Percentiles rank a stretch among this genome's conserved stretches.
These are phyloP conservation scores for Circaetus gallicus DNA, from an alignment of 2,113 vertebrate species.

Conservation along the genomic window DNA sequence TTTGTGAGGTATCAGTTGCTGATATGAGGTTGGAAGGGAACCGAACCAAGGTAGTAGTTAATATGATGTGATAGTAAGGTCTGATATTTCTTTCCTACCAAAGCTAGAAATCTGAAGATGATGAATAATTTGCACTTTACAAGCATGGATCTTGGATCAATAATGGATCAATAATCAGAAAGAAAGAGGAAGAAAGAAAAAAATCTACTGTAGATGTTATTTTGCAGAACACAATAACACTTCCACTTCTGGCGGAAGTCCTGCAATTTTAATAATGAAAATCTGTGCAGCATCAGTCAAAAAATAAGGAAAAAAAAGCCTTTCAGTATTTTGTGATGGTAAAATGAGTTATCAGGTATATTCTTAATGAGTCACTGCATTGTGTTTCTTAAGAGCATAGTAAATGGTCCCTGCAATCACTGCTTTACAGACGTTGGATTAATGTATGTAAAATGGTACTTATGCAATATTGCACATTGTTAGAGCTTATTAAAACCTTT, in stretches of 20 bases:
- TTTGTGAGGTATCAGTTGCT: neutral
- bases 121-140: neutral
- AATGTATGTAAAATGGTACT: neutral
- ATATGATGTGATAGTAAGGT: neutral
- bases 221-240: neutral
- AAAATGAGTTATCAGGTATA: neutral
- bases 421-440: neutral
- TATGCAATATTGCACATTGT: neutral
- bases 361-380: neutral
- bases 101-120: neutral
- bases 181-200: neutral
- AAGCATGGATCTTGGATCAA: neutral
- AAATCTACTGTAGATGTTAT: neutral
- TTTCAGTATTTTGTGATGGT: neutral
- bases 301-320: neutral
- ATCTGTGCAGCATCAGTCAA: neutral
- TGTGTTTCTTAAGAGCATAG: neutral
- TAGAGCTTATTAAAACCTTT: neutral
- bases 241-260: neutral
- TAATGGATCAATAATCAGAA: neutral
- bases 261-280: neutral
- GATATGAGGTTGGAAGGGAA: neutral
- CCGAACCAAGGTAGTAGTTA: neutral
- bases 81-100: neutral
- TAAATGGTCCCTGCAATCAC: neutral